Percentiles rank a stretch among this genome's conserved stretches.
These are phyloP conservation scores for Lycodopsis pacificus DNA, from an alignment of 2,797 vertebrate species.

Conservation along the genomic window DNA sequence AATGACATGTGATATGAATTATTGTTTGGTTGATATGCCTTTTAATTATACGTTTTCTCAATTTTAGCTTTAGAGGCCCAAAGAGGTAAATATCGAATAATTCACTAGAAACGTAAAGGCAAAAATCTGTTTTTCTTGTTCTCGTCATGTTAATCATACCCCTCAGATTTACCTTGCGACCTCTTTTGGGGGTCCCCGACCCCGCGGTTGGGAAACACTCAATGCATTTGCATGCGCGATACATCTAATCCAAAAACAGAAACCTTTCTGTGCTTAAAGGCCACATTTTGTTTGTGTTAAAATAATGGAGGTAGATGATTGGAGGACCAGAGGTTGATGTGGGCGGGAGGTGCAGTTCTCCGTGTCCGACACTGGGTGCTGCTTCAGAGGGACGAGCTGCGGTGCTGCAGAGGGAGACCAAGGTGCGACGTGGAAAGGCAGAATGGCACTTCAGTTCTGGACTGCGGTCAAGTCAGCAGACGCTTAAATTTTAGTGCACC, in stretches of 20 bases:
- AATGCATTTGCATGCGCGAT: too few relatives aligned
- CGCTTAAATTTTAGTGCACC: too few relatives aligned
- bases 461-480: too few relatives aligned
- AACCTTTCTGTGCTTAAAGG: too few relatives aligned
- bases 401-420: background rate
- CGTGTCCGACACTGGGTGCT: constrained; percentile 41
- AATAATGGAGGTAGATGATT: background rate
- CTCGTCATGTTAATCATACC: background rate
- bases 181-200: too few relatives aligned
- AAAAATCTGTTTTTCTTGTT: background rate
- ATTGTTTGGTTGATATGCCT: background rate
- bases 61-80: background rate
- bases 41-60: background rate
- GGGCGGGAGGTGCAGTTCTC: constrained; percentile 45
- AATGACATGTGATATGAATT: background rate
- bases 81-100: background rate
- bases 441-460: background rate
- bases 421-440: constrained; percentile 73
- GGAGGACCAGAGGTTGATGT: background rate
- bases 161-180: background rate
- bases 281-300: background rate
- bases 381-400: constrained; percentile 34
- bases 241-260: too few relatives aligned
- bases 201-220: too few relatives aligned
- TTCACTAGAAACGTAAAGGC: background rate